Evolutionary conservation across 2,888 invertebrate genomes (phyloP), one percentile per base, ranked within the genome.

Genomic region (Polydrusus pterygomalis): DNA sequence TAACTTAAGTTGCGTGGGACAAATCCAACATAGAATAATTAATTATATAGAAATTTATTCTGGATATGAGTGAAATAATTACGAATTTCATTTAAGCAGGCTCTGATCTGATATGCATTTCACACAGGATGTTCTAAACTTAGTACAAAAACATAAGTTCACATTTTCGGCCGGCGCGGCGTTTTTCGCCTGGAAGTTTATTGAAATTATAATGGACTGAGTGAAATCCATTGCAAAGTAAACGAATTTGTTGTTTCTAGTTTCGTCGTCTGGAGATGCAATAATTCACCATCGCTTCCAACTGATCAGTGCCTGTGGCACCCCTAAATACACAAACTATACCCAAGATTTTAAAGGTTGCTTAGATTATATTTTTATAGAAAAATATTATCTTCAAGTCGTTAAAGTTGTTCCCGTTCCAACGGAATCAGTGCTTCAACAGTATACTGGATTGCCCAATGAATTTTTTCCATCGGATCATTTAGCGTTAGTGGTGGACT

Each of bases 401-500:
- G 87, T 90, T 63, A 90, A 93, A 90, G 92, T 94, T 0, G 90
- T 97, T 76, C 97, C 97, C 0, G 88, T 96, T 82, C 96, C 97
- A 0, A 91, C 91, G 30, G 89, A 92, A 56, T 94, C 95, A 80
- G 95, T 96, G 84, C 88, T 98, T n/a, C 90, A 88, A 69, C 87
- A 91, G 63, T 89, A 95, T 82, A 90, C 88, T 34, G 97, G 96
- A 0, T 89, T 98, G 79, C 98, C 98, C 0, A 97, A 96, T 80
- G 90, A 94, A 51, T 92, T 94, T 5, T 95, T 95, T 87, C 98
- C 98, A 0, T 98, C 97, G 1, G 98, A 98, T 89, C 98, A 98
- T 87, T 89, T 98, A 79, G 93, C 98, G 10, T 88, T 97, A 47
- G 91, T 97, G 72, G 92, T 93, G 13, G 96, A 96, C 89, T 89